Base-by-base conservation (phyloP, 2,113 vertebrate genomes). In the Micronisus gabar region DNA sequence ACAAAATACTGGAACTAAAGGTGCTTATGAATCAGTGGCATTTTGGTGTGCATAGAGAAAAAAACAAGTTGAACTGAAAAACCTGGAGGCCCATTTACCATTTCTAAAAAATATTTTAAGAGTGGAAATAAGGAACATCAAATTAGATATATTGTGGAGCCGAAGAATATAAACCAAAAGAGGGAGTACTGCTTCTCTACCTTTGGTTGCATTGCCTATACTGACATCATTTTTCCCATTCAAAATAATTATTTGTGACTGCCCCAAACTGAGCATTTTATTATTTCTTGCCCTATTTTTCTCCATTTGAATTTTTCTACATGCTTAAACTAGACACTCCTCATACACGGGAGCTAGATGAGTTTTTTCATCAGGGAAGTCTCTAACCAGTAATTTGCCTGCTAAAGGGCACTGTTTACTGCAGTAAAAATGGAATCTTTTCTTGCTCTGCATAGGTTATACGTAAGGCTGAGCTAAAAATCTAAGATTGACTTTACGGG, bases 381-480 rank as follows among this genome's bases (percentile, higher is more conserved):
- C 90, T 91, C 88, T 85, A 93, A 84, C 11, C 32, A 74, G 36
- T 68, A 65, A 68, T 84, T 97, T 95, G 84, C 93, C 91, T 10
- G 0, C 91, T 94, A 61, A 95, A 95, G 86, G 88, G 70, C 89
- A 96, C 78, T 75, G 62, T 93, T 94, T 61, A 88, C 93, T 92
- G 62, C 84, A 58, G 20, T 61, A 59, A 47, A 74, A 82, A 93
- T 75, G 32, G 50, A 65, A 86, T 52, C 36, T 67, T 70, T 75
- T 45, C 62, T 78, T 79, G 82, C 34, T 53, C 26, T 79, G 15
- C 38, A 12, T 13, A 86, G 52, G 34, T 72, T 87, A 38, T 59
- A 88, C 40, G 78, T 78, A 43, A 53, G 30, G 27, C 61, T 67
- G 34, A 72, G 27, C 23, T 91, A 75, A 87, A 90, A 62, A 70